phyloP scores from a whole-genome alignment of 2,113 vertebrate genomes.

The Symphodus melops region DNA sequence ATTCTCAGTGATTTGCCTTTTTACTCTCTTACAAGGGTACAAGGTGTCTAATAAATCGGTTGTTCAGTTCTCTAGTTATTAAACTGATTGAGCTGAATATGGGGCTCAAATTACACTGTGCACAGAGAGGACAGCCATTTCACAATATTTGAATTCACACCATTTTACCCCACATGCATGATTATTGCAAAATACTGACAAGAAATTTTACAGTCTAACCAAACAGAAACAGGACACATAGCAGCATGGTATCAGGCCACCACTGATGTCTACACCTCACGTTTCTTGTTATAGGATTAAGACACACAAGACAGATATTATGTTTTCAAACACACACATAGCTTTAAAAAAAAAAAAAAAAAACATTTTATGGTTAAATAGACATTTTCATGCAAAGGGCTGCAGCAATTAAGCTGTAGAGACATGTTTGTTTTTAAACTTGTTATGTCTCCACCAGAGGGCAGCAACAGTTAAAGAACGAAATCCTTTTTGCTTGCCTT shows the following conservation, averaged over 20 bases:
- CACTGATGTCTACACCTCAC: neutral
- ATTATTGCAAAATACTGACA: neutral
- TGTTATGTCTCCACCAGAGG: slow-evolving; percentile 63
- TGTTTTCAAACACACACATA: too few relatives aligned
- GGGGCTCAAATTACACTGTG: slow-evolving; percentile 18
- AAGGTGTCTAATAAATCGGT: slow-evolving; percentile 23
- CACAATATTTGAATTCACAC: neutral
- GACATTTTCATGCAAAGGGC: neutral
- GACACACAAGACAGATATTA: too few relatives aligned
- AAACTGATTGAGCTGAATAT: slow-evolving; percentile 22
- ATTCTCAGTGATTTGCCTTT: neutral
- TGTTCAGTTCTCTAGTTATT: slow-evolving; percentile 5
- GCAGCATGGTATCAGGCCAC: neutral
- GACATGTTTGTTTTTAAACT: neutral
- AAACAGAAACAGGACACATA: neutral
- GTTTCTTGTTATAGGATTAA: neutral
- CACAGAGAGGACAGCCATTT: slow-evolving; percentile 1
- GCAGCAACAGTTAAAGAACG: slow-evolving; percentile 69
- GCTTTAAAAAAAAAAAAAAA: too few relatives aligned
- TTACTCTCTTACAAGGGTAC: neutral
- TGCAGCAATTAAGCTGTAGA: neutral
- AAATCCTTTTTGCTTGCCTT: neutral
- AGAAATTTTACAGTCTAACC: neutral
- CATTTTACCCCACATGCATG: neutral
- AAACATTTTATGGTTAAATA: too few relatives aligned